Evolutionary conservation across 2,113 vertebrate genomes (phyloP), one percentile per base, ranked within the genome.

Genomic region (Colaptes auratus): DNA sequence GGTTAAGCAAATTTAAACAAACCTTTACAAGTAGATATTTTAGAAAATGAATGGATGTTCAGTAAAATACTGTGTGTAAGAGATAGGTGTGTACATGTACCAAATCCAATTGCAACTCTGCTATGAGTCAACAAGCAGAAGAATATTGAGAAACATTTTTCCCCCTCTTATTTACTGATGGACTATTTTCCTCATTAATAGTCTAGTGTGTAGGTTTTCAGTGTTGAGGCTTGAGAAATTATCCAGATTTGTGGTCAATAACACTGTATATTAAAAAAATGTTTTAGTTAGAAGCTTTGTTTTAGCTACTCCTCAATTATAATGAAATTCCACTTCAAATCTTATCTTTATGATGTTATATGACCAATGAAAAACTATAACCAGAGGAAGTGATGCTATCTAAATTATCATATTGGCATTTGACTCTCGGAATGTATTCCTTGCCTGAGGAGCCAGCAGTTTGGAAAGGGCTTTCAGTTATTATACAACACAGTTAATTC

Each of bases 61-160:
- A 72, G 52, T 60, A 69, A 56, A 63, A 14, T 3, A 50, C 7
- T 6, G 0, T 58, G 3, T 24, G 25, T 35, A 46, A 4, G 0
- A 27, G 2, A 3, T 58, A 44, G 16, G 3, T 39, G 33, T 27
- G 13, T 0, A 0, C 0, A 35, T 9, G 2, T 50, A 52, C 60
- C 9, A 53, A 79, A 81, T 10, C 9, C 64, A 89, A 72, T 53
- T 82, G 17, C 21, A 60, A 14, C 9, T 58, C 0, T 4, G 4
- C 2, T 89, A 42, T 15, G 70, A 85, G 35, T 55, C 56, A 91
- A 46, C 39, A 60, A 56, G 33, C 5, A 76, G 6, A 82, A 56
- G 6, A 80, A 20, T 27, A 61, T 33, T 75, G 12, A 39, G 20
- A 79, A 4, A 1, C 14, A 53, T 52, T 36, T 53, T 60, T 23